Conservation (phyloP, 2,113 vertebrate species). For the Grallaria varia region DNA sequence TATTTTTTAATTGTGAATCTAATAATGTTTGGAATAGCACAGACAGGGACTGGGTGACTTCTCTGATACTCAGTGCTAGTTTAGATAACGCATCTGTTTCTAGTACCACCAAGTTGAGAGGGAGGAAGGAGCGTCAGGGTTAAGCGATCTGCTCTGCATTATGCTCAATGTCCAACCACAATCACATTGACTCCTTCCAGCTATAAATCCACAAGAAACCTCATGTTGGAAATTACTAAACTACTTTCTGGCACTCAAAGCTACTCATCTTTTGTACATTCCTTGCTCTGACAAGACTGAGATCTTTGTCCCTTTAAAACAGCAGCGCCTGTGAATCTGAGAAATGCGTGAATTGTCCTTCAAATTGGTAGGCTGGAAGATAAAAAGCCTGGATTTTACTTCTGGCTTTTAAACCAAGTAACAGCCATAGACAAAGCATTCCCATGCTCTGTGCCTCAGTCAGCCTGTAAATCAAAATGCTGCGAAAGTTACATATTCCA, state of each 20-base stretch:
- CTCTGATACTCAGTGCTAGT: background rate
- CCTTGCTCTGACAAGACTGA: constrained; percentile 2
- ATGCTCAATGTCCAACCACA: constrained; percentile 3
- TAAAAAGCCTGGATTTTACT: background rate
- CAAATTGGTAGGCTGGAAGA: background rate
- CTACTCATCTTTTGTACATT: constrained; percentile 10
- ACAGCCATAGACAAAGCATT: background rate
- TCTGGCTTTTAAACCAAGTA: background rate
- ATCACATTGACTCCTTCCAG: constrained; percentile 17
- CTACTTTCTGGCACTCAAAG: constrained; percentile 1
- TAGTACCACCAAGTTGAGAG: background rate
- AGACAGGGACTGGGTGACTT: background rate
- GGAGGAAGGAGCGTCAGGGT: background rate
- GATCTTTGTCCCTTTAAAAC: constrained; percentile 20
- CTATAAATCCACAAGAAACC: constrained; percentile 17
- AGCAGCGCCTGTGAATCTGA: background rate
- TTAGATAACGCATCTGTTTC: background rate
- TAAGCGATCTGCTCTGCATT: background rate
- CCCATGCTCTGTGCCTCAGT: background rate
- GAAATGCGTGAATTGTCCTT: background rate
- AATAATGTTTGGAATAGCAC: background rate
- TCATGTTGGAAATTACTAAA: background rate
- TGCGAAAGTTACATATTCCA: background rate
- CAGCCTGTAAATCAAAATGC: background rate
- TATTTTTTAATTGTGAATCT: background rate